Evolutionary conservation across 2,113 vertebrate genomes (phyloP).

Genomic region (Vidua chalybeata): DNA sequence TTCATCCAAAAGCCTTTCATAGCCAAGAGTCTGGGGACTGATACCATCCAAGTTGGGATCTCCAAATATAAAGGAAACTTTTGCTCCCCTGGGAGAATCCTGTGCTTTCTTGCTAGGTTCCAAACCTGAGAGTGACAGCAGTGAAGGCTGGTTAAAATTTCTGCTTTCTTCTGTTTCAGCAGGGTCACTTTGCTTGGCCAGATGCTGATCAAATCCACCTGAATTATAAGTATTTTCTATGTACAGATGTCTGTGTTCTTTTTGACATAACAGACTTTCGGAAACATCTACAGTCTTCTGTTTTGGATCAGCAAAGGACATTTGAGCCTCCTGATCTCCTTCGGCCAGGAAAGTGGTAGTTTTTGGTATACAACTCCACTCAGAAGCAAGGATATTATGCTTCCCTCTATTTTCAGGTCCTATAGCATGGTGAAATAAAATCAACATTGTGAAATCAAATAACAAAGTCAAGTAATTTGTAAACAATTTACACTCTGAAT

Average conservation of each 20-base stretch:
- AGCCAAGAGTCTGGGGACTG: constrained; percentile 90
- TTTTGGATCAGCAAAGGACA: constrained; percentile 82
- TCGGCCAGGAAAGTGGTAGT: constrained; percentile 83
- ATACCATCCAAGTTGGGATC: constrained; percentile 86
- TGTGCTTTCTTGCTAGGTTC: constrained; percentile 83
- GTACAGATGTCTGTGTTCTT: constrained; percentile 84
- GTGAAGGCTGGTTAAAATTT: constrained; percentile 79
- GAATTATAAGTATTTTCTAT: constrained; percentile 83
- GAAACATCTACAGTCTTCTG: constrained; percentile 81
- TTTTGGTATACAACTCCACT: constrained; percentile 88
- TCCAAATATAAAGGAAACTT: constrained; percentile 98
- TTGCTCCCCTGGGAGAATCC: constrained; percentile 88
- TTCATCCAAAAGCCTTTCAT: constrained; percentile 93
- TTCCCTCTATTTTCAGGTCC: constrained; percentile 83
- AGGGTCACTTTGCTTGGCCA: constrained; percentile 76
- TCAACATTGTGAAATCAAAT: neutral
- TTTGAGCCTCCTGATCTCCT: constrained; percentile 83
- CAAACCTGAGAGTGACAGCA: constrained; percentile 81
- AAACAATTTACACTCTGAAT: neutral
- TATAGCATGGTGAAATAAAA: constrained; percentile 66
- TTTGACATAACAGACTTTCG: constrained; percentile 79
- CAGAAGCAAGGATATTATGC: constrained; percentile 85
- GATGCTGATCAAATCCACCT: constrained; percentile 77
- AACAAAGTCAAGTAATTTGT: neutral
- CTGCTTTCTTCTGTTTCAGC: constrained; percentile 80